Conservation (phyloP, 2,113 vertebrate genomes). For the Clarias gariepinus region DNA sequence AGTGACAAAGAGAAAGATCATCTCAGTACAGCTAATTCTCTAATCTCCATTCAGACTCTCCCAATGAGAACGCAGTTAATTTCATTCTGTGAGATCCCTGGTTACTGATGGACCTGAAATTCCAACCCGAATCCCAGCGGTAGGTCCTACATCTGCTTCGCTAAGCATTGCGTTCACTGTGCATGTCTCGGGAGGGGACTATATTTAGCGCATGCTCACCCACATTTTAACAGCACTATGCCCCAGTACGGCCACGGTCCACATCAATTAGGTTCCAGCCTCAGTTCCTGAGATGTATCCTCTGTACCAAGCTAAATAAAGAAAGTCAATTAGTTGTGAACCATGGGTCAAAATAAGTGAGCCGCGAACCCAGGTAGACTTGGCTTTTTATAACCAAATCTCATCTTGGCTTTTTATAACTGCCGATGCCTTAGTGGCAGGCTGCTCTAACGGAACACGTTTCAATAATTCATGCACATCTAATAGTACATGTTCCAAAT, state of each 20-base stretch:
- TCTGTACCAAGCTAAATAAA: constrained; percentile 37
- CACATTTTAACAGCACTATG: constrained; percentile 39
- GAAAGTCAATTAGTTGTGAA: constrained; percentile 34
- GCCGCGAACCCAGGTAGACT: neutral
- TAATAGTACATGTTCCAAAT: constrained; percentile 31
- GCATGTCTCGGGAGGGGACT: constrained; percentile 1
- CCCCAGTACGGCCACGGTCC: constrained; percentile 28
- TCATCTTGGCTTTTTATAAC: constrained; percentile 18
- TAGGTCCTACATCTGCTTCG: constrained; percentile 17
- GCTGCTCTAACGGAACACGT: neutral
- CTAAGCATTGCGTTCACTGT: constrained; percentile 18
- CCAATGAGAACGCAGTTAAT: constrained; percentile 6
- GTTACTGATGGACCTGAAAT: constrained; percentile 3
- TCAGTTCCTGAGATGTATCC: constrained; percentile 25
- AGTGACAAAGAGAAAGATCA: neutral
- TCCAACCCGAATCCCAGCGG: constrained; percentile 22
- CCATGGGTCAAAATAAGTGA: constrained; percentile 34
- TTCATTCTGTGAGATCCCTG: constrained; percentile 11
- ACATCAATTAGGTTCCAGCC: constrained; percentile 25
- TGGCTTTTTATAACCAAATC: constrained; percentile 25
- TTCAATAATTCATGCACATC: constrained; percentile 43
- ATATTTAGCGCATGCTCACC: constrained; percentile 33
- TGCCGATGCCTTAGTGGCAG: constrained; percentile 7
- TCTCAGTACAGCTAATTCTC: constrained; percentile 1
- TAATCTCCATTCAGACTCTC: constrained; percentile 11